Conservation (phyloP, 2,888 invertebrate genomes). For the Drosophila lutescens region DNA sequence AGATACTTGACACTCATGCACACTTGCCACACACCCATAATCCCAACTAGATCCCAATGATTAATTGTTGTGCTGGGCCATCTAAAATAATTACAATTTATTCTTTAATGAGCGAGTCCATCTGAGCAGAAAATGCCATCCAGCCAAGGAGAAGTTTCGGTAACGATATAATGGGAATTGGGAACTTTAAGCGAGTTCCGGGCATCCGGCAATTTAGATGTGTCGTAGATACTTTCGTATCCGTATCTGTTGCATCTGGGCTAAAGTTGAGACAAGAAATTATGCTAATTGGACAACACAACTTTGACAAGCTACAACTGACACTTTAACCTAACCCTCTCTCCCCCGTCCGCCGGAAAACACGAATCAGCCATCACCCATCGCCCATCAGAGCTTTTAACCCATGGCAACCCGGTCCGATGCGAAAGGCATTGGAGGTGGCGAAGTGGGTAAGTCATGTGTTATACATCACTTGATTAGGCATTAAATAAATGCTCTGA, state of each 20-base stretch:
- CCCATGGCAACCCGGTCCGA: conserved; percentile 1
- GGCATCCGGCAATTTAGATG: conserved; percentile 32
- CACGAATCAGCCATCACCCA: neutral
- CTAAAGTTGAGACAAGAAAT: conserved; percentile 43
- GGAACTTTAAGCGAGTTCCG: conserved; percentile 13
- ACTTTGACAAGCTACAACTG: conserved; percentile 43
- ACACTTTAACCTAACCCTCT: conserved; percentile 20
- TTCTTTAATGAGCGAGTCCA: conserved; percentile 60
- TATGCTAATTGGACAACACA: conserved; percentile 63
- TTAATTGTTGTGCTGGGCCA: conserved; percentile 19
- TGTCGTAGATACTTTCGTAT: conserved; percentile 22
- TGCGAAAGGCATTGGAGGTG: neutral
- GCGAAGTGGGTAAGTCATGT: conserved; percentile 41
- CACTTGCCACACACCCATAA: conserved; percentile 9
- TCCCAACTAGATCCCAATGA: conserved; percentile 27
- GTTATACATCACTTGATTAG: conserved; percentile 60
- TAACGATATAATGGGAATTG: conserved; percentile 14
- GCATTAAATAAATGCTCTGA: conserved; percentile 58
- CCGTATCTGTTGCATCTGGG: conserved; percentile 37
- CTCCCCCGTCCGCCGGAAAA: neutral
- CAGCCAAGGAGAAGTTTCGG: conserved; percentile 10
- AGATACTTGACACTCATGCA: neutral
- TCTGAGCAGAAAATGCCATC: conserved; percentile 27
- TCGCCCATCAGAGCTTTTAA: neutral
- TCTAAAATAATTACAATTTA: conserved; percentile 62